Conservation (phyloP, 2,113 vertebrate species). For the Eleginops maclovinus region DNA sequence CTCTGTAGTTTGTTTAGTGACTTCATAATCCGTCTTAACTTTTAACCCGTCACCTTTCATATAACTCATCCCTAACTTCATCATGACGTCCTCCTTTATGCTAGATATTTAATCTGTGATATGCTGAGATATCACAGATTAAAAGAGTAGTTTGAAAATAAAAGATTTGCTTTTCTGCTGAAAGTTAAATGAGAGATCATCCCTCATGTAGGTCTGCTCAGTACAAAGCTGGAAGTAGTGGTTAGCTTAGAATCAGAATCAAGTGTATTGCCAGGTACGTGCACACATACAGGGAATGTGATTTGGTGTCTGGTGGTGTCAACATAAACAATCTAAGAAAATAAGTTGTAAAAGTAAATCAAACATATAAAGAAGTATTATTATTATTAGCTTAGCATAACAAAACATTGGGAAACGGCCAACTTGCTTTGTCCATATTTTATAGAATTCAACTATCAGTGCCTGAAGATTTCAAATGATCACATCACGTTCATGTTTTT, state of each 20-base stretch:
- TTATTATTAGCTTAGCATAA: not conserved
- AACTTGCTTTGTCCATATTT: not conserved
- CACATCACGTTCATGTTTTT: not conserved
- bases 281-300: too few relatives aligned
- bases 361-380: too few relatives aligned
- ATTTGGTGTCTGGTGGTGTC: too few relatives aligned
- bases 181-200: not conserved
- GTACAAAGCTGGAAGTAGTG: not conserved
- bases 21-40: slow-evolving; percentile 29
- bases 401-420: not conserved
- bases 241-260: not conserved
- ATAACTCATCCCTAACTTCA: slow-evolving; percentile 36
- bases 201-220: not conserved
- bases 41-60: slow-evolving; percentile 24
- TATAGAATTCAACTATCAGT: not conserved
- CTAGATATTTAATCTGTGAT: not conserved
- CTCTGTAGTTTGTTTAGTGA: slow-evolving; percentile 5
- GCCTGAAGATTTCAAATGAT: not conserved
- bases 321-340: too few relatives aligned
- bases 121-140: too few relatives aligned
- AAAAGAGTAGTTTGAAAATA: not conserved
- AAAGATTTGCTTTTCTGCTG: slow-evolving; percentile 19
- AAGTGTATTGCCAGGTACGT: too few relatives aligned
- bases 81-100: not conserved
- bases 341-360: too few relatives aligned